Evolutionary conservation across 2,797 vertebrate species (phyloP).

Genomic region (Vipera ursinii): DNA sequence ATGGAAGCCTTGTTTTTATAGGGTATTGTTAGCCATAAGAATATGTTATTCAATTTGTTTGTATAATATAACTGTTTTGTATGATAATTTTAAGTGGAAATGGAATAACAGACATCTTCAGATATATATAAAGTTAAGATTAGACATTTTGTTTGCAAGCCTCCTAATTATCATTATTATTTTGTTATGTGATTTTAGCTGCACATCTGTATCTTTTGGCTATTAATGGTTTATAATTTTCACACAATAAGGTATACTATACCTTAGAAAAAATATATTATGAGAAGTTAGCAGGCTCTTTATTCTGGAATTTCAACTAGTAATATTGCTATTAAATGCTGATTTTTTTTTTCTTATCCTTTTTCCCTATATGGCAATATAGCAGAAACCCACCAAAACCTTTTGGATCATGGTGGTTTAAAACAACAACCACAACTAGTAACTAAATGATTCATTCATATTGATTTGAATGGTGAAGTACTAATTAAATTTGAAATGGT

Average conservation of each 20-base stretch:
- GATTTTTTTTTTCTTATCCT: not conserved
- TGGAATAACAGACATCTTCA: not conserved
- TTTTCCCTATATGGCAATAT: not conserved
- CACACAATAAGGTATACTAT: not conserved
- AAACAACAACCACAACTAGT: not conserved
- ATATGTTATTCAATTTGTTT: not conserved
- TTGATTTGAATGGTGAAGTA: slow-evolving; percentile 32
- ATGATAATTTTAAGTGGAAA: not conserved
- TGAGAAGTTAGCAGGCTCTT: slow-evolving; percentile 29
- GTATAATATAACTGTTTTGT: rapidly evolving
- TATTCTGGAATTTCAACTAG: slow-evolving; percentile 12
- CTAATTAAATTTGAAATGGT: not conserved
- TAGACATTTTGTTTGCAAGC: slow-evolving; percentile 38
- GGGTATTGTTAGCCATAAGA: not conserved
- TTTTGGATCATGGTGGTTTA: not conserved
- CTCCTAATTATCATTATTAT: slow-evolving; percentile 42
- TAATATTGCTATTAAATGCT: slow-evolving; percentile 18
- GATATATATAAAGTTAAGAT: not conserved
- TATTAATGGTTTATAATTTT: slow-evolving; percentile 39
- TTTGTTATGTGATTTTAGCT: slow-evolving; percentile 28
- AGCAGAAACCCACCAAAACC: not conserved
- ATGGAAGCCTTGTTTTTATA: not conserved
- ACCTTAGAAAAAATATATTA: not conserved
- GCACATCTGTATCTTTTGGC: slow-evolving; percentile 19
- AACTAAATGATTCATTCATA: slow-evolving; percentile 19